phyloP scores from a whole-genome alignment of 2,888 invertebrate species.

The Antheraea assamensis region DNA sequence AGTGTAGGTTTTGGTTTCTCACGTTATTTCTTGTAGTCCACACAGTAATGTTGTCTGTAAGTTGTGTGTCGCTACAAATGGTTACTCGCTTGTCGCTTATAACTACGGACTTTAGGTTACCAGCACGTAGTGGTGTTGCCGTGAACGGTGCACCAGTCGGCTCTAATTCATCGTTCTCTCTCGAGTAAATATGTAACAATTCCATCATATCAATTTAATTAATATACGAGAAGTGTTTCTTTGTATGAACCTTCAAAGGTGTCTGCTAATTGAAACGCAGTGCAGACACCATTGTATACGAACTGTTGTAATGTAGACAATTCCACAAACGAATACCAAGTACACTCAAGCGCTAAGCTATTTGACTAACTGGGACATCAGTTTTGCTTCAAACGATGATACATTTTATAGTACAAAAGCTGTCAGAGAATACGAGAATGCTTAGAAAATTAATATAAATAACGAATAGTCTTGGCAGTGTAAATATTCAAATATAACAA shows the following conservation, averaged over 20 bases:
- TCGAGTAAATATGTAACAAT: slow-evolving; percentile 20
- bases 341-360: not conserved
- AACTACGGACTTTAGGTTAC: not conserved
- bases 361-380: no score
- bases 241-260: not conserved
- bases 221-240: slow-evolving; percentile 5
- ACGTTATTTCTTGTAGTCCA: no score
- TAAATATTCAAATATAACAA: no score
- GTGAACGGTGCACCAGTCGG: slow-evolving; percentile 13
- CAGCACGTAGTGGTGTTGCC: slow-evolving; percentile 3
- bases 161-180: slow-evolving; percentile 23
- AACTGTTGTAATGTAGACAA: not conserved
- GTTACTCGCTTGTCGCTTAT: not conserved
- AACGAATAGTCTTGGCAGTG: no score
- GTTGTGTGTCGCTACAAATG: no score
- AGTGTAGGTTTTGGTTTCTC: no score
- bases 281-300: not conserved
- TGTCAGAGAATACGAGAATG: no score
- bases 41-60: no score
- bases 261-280: not conserved
- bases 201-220: slow-evolving; percentile 24
- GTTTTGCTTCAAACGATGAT: no score
- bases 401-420: no score
- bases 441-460: no score
- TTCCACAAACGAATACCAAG: not conserved